These are phyloP conservation scores for Uropetala carovei DNA, from an alignment of 2,888 invertebrate species.

Conservation along the genomic window DNA sequence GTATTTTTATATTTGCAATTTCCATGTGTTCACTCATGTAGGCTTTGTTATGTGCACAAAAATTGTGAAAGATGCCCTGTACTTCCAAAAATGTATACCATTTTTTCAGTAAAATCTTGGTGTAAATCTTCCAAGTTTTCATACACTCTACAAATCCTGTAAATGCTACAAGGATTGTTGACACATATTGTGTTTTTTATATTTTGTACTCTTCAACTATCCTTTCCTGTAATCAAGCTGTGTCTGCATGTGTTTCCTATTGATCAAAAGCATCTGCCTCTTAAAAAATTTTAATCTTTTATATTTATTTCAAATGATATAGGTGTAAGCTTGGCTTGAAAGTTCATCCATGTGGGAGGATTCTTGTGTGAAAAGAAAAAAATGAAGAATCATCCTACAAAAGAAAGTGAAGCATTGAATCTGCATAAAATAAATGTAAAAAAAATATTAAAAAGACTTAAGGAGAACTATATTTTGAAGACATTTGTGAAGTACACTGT, in stretches of 20 bases:
- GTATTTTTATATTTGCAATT: too few species aligned
- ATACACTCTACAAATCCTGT: not conserved
- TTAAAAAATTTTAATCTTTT: constrained; percentile 49
- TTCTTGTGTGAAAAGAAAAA: constrained; percentile 53
- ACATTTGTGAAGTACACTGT: constrained; percentile 37
- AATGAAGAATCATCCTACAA: constrained; percentile 34
- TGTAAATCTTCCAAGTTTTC: not conserved
- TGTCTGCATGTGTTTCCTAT: constrained; percentile 58
- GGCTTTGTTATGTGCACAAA: too few species aligned
- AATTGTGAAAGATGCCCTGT: not conserved
- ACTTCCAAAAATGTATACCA: not conserved
- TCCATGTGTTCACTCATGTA: too few species aligned
- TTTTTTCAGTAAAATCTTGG: not conserved
- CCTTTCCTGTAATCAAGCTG: constrained; percentile 38
- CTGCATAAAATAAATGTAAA: not conserved
- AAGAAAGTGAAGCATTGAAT: constrained; percentile 32
- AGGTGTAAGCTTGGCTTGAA: constrained; percentile 64
- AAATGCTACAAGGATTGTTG: constrained; percentile 29
- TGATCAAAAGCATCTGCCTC: constrained; percentile 21
- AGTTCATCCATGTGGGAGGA: constrained; percentile 60
- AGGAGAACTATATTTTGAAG: constrained; percentile 54
- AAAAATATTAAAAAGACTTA: constrained; percentile 14
- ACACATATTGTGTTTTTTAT: constrained; percentile 4
- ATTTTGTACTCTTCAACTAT: constrained; percentile 30
- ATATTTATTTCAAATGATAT: constrained; percentile 56